Base-by-base conservation (phyloP, 2,888 invertebrate genomes). In the Unio delphinus region DNA sequence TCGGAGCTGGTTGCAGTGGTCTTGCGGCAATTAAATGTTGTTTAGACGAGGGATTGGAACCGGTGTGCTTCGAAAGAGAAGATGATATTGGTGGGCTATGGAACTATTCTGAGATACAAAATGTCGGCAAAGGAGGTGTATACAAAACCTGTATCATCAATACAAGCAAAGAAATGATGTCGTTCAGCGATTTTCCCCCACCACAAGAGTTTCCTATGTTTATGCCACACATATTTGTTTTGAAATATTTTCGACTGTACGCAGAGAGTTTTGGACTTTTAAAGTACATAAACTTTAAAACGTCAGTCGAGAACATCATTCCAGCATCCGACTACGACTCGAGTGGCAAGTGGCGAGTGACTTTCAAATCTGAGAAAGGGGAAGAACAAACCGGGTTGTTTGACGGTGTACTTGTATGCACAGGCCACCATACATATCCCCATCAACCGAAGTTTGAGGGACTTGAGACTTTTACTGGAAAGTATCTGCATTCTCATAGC, bases 341-440 rank as follows among this genome's bases (percentile, higher is more conserved):
- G 7, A 84, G 84, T 5, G 90, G 90, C 0, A 78, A 81, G 54
- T 91, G 86, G 82, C 81, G 83, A 62, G 76, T 86, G 34, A 78
- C 75, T n/a, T 73, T 73, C 67, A 62, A 72, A 4, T 62, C 62
- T 17, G 45, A 69, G 34, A 68, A 64, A 15, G 63, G 67, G 18
- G 45, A 57, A 2, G 62, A 20, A 55, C 8, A 45, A 45, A 64
- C 68, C 55, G 83, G 85, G 63, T 79, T 78, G 15, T 90, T 89
- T 79, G 91, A 91, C 73, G 91, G 89, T 8, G 91, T 92, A 3
- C 85, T 92, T 85, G 85, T 91, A 8, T 91, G 91, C 76, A 89
- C 89, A 1, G 92, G 92, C 4, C 91, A 91, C 75, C 91, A 91
- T 76, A 88, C 88, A 0, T 83, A 86, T 60, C 91, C 91, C 0